Conservation (phyloP, 2,888 invertebrate species). For the Tipula vernalis region DNA sequence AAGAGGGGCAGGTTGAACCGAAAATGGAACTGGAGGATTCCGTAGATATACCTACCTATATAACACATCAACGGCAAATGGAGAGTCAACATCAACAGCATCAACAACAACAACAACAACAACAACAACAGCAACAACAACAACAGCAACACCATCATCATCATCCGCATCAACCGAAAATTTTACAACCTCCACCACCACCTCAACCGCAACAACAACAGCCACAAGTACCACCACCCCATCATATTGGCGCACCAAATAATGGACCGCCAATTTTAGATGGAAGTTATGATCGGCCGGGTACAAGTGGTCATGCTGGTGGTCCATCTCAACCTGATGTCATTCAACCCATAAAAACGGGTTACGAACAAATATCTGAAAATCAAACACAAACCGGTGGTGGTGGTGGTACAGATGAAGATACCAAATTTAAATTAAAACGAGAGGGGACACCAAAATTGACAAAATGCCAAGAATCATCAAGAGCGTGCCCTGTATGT, state of each 20-base stretch:
- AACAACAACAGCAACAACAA: background rate
- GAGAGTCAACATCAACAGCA: background rate
- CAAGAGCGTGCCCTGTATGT: conserved; percentile 41
- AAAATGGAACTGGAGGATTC: background rate
- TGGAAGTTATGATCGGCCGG: background rate
- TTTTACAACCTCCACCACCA: background rate
- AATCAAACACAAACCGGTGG: background rate
- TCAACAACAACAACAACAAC: background rate
- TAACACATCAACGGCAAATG: background rate
- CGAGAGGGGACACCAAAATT: background rate
- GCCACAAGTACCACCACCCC: background rate
- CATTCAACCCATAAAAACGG: background rate
- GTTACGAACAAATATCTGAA: background rate
- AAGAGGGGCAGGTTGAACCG: background rate
- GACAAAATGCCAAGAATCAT: conserved; percentile 10
- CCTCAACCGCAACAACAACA: background rate
- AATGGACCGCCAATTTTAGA: background rate
- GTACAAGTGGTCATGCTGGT: background rate
- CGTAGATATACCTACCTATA: background rate
- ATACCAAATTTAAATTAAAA: background rate
- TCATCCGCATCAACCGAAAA: conserved; percentile 9
- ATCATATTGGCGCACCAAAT: background rate
- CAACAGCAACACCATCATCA: conserved; percentile 6
- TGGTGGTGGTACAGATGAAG: background rate
- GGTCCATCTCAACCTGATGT: background rate